Conservation (phyloP, 1,140 invertebrate species). For the Hetaerina americana region DNA sequence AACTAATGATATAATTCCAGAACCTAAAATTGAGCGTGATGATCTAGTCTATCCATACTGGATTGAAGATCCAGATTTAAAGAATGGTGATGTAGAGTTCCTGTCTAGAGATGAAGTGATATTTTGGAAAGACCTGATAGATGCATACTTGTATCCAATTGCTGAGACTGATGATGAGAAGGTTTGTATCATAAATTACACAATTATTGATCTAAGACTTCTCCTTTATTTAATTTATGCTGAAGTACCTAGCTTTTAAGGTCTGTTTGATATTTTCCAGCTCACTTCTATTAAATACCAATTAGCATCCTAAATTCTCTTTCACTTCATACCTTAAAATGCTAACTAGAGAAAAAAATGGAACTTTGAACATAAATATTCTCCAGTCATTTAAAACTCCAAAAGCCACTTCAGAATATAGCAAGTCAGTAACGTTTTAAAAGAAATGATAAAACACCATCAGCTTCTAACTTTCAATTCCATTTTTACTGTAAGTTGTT, state of each 20-base stretch:
- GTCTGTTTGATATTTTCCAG: background rate
- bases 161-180: constrained; percentile 44
- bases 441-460: no score
- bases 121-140: constrained; percentile 62
- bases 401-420: no score
- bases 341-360: no score
- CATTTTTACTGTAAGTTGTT: no score
- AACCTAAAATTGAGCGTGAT: background rate
- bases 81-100: constrained; percentile 44
- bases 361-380: no score
- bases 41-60: constrained; percentile 43
- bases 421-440: no score
- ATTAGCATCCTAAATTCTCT: no score
- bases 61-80: constrained; percentile 52
- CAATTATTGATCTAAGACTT: constrained; percentile 6
- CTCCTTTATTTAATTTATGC: constrained; percentile 14
- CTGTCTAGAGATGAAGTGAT: constrained; percentile 43
- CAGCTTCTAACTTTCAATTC: no score
- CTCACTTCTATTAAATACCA: no score
- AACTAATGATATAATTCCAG: background rate
- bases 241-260: background rate
- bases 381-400: no score
- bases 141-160: constrained; percentile 56
- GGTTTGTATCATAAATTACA: no score
- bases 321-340: background rate